phyloP scores from a whole-genome alignment of 2,113 vertebrate species.

The Corydoras maculifer region DNA sequence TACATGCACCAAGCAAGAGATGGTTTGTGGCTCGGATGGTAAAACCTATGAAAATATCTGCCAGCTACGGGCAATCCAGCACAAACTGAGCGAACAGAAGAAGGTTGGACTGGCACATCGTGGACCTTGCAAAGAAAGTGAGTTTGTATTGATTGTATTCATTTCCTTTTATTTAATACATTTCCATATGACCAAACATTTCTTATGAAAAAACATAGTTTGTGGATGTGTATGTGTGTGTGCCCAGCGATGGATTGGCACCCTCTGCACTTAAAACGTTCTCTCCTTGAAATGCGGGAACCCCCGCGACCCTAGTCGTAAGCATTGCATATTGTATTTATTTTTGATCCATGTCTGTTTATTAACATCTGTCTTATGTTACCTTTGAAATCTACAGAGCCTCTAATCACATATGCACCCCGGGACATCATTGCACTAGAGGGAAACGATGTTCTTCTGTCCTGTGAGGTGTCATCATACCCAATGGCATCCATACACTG shows the following conservation, averaged over 20 bases:
- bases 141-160: conserved; percentile 19
- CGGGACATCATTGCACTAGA: conserved; percentile 38
- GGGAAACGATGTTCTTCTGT: conserved; percentile 48
- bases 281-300: no score
- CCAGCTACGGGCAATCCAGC: conserved; percentile 41
- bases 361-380: not conserved
- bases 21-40: conserved; percentile 49
- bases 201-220: no score
- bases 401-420: conserved; percentile 44
- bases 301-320: no score
- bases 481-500: conserved; percentile 48
- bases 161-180: no score
- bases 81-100: conserved; percentile 16
- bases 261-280: no score
- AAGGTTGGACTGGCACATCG: conserved; percentile 40
- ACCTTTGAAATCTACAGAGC: conserved; percentile 35
- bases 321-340: no score
- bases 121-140: conserved; percentile 53
- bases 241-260: no score
- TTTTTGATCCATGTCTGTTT: no score
- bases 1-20: conserved; percentile 44
- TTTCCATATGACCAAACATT: no score
- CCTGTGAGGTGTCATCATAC: conserved; percentile 50
- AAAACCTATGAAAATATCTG: conserved; percentile 52
- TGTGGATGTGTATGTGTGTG: no score